Conservation (phyloP, 2,888 invertebrate genomes). For the Pristionchus entomophagus region DNA sequence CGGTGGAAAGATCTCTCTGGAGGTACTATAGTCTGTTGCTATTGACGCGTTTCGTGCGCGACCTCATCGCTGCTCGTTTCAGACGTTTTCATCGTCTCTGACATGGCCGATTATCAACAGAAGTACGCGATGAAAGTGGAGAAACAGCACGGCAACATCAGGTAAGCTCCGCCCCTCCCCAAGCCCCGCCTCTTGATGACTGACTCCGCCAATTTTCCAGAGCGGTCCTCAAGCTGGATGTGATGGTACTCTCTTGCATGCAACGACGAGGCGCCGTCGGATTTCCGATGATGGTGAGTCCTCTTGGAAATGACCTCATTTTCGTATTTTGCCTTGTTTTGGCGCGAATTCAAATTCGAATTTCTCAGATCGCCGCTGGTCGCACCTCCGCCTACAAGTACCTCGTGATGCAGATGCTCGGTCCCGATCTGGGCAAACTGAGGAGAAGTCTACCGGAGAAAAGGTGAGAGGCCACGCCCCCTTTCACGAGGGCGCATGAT, state of each 20-base stretch:
- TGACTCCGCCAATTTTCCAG: conserved; percentile 50
- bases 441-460: conserved; percentile 51
- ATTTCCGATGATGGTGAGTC: conserved; percentile 57
- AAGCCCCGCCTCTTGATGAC: not conserved
- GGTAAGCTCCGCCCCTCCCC: conserved; percentile 44
- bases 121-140: conserved; percentile 71
- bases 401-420: conserved; percentile 65
- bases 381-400: conserved; percentile 63
- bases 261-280: conserved; percentile 54
- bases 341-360: conserved; percentile 41
- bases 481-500: conserved; percentile 50
- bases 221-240: conserved; percentile 68
- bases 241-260: conserved; percentile 64
- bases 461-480: conserved; percentile 46
- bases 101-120: conserved; percentile 8
- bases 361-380: conserved; percentile 55
- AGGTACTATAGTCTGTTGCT: too few relatives aligned
- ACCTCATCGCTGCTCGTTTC: not conserved
- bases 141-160: conserved; percentile 61
- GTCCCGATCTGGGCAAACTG: conserved; percentile 64
- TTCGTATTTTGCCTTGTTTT: not conserved
- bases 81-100: conserved; percentile 48
- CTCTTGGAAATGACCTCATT: not conserved
- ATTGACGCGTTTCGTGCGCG: conserved; percentile 47
- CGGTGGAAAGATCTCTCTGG: too few relatives aligned